Base-by-base conservation (phyloP, 2,888 invertebrate species). In the Corythucha ciliata region DNA sequence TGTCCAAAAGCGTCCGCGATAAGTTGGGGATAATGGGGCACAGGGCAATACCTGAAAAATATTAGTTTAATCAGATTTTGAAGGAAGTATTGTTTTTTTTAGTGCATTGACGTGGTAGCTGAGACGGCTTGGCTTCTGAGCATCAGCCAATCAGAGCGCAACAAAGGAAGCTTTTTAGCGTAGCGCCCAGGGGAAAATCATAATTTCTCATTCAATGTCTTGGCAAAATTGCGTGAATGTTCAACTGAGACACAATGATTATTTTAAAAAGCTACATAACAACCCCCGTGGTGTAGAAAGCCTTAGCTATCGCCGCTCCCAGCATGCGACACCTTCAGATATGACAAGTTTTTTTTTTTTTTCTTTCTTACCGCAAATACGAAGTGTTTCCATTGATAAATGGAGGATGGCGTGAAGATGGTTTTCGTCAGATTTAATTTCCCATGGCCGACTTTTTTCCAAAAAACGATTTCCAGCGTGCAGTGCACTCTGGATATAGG, bases 401-500 rank as follows among this genome's bases (percentile, higher is more conserved):
- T 86, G 83, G 51, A 96, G 73, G 44, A 92, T 77, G 14, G 79
- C 78, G 63, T 82, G 75, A 2, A 90, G 68, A 42, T 75, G 72
- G 21, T 67, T 64, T 0, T 72, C 68, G 8, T 72, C 66, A 27
- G 41, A 48, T 63, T 86, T 84, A 53, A 96, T 72, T 59, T 81
- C 77, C 97, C 97, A 98, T 0, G 96, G 96, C 66, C 84, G 81
- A 60, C 80, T 75, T 3, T 79, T 72, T 64, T 94, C 86, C 63
- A 97, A 82, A 74, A 93, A 88, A 54, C 78, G 71, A 72, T 98
- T 97, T 16, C 87, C 81, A 24, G 77, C 70, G 63, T 85, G 83
- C 10, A 94, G 69, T 1, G 79, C 75, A 10, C 75, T 71, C 68
- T 93, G 80, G 1, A 87, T 77, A 1, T 76, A 72, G 65, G 93